These are phyloP conservation scores for Plectrocnemia conspersa DNA, from an alignment of 1,140 invertebrate species.

Conservation along the genomic window DNA sequence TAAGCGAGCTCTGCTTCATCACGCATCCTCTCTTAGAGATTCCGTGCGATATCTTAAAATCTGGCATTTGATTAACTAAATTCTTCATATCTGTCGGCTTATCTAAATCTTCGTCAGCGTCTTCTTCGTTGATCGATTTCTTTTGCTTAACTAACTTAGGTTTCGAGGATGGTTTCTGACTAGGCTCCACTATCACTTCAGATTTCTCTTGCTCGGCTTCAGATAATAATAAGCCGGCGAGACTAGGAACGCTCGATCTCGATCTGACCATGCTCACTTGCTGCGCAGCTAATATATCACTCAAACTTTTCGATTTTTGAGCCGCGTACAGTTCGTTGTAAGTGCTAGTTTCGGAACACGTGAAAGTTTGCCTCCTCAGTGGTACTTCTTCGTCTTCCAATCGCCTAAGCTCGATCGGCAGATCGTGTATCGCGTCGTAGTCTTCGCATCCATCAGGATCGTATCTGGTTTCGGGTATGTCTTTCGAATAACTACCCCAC, in stretches of 20 bases:
- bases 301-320: slow-evolving; percentile 73
- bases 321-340: slow-evolving; percentile 51
- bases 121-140: slow-evolving; percentile 68
- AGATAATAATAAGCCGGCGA: slow-evolving; percentile 48
- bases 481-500: slow-evolving; percentile 61
- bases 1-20: slow-evolving; percentile 81
- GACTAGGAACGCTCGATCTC: slow-evolving; percentile 67
- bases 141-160: slow-evolving; percentile 76
- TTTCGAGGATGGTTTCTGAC: slow-evolving; percentile 44
- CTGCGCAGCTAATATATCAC: slow-evolving; percentile 71
- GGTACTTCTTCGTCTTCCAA: slow-evolving; percentile 67
- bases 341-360: slow-evolving; percentile 46
- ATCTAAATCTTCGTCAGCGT: slow-evolving; percentile 59
- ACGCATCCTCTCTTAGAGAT: slow-evolving; percentile 56
- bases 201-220: slow-evolving; percentile 38
- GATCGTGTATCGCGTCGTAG: slow-evolving; percentile 61
- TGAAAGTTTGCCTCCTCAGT: slow-evolving; percentile 50
- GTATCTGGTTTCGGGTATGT: slow-evolving; percentile 49
- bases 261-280: slow-evolving; percentile 65
- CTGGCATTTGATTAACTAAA: slow-evolving; percentile 56
- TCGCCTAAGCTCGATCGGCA: slow-evolving; percentile 83
- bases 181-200: slow-evolving; percentile 38
- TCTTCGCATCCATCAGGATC: slow-evolving; percentile 54
- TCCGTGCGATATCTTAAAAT: slow-evolving; percentile 53
- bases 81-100: slow-evolving; percentile 62